phyloP scores from a whole-genome alignment of 2,888 invertebrate species.

The Octonoba sinensis region DNA sequence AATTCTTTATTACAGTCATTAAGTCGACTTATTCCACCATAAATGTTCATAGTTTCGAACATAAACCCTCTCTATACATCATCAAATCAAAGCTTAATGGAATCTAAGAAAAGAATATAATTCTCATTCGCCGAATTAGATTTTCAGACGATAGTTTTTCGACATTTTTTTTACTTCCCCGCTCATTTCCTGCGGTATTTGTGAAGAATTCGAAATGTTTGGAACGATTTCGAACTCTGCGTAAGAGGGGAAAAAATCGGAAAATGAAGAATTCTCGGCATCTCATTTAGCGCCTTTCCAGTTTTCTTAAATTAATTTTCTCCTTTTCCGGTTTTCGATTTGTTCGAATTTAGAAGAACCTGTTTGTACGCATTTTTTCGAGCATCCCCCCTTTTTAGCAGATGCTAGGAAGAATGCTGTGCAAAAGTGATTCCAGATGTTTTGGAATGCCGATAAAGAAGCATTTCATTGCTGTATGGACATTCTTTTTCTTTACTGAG shows the following conservation, averaged over 20 bases:
- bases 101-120: conserved; percentile 45
- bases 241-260: not conserved
- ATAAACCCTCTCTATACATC: conserved; percentile 44
- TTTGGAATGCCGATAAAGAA: no score
- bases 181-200: conserved; percentile 45
- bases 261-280: conserved; percentile 26
- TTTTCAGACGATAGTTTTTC: conserved; percentile 8
- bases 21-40: conserved; percentile 21
- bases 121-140: conserved; percentile 46
- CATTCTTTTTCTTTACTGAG: no score
- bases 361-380: no score
- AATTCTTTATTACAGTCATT: conserved; percentile 28
- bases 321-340: conserved; percentile 24
- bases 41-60: conserved; percentile 17
- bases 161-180: not conserved
- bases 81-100: conserved; percentile 56
- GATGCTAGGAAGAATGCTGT: no score
- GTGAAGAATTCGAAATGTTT: conserved; percentile 36
- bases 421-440: no score
- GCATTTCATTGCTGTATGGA: no score
- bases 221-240: conserved; percentile 10
- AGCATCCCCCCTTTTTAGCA: no score
- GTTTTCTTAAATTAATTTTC: conserved; percentile 48
- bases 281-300: conserved; percentile 29
- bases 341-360: conserved; percentile 2